Evolutionary conservation across 1,140 invertebrate species (phyloP).

Genomic region (Drosophila navojoa): DNA sequence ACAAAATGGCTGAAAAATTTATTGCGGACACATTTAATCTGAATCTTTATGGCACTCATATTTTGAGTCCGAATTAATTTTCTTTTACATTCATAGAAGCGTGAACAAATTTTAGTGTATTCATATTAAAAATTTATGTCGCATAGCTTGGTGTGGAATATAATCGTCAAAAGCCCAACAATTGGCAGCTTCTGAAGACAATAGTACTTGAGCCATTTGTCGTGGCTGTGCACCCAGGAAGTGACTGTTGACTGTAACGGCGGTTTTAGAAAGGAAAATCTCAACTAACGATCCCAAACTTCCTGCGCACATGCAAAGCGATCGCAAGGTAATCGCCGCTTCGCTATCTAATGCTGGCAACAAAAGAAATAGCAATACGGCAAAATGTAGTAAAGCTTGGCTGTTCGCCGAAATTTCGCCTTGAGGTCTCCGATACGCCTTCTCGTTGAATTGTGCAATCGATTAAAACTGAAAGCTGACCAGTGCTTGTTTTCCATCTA

Average conservation of each 20-base stretch:
- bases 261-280: slow-evolving; percentile 58
- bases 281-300: slow-evolving; percentile 26
- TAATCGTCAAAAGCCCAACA: neutral
- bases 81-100: too few relatives aligned
- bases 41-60: slow-evolving; percentile 4
- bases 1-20: neutral
- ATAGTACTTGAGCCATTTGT: slow-evolving; percentile 5
- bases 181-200: neutral
- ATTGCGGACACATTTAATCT: neutral
- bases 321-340: slow-evolving; percentile 34
- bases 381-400: slow-evolving; percentile 41
- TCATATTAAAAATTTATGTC: too few relatives aligned
- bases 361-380: slow-evolving; percentile 31
- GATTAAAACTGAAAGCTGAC: slow-evolving; percentile 44
- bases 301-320: slow-evolving; percentile 51
- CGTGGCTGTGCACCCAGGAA: slow-evolving; percentile 39
- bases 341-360: slow-evolving; percentile 25
- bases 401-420: slow-evolving; percentile 16
- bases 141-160: neutral
- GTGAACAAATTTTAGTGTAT: too few relatives aligned
- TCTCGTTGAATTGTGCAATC: slow-evolving; percentile 50
- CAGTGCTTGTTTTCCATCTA: slow-evolving; percentile 34
- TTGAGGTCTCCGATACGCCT: slow-evolving; percentile 29
- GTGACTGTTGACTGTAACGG: slow-evolving; percentile 25
- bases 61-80: neutral